phyloP scores from a whole-genome alignment of 2,113 vertebrate species.

The Regulus satrapa region DNA sequence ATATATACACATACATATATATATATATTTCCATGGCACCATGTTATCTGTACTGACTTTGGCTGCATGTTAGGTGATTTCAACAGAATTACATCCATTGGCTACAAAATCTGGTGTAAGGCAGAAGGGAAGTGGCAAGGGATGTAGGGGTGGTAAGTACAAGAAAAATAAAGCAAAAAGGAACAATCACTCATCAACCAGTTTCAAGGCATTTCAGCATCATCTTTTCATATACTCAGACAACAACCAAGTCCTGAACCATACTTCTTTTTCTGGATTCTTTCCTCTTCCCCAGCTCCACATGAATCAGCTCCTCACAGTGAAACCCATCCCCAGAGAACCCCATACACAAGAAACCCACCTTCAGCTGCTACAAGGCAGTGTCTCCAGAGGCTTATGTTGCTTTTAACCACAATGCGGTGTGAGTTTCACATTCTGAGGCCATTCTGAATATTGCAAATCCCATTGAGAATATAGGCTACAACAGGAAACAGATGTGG shows the following conservation, averaged over 20 bases:
- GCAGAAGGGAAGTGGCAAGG: neutral
- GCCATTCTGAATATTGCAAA: constrained; percentile 77
- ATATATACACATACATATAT: neutral
- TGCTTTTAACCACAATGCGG: constrained; percentile 73
- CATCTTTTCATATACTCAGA: neutral
- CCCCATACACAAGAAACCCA: neutral
- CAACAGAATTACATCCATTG: neutral
- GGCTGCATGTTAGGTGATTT: neutral
- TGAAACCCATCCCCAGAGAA: neutral
- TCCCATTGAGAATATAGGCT: constrained; percentile 74
- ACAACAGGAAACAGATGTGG: constrained; percentile 82
- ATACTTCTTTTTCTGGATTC: neutral
- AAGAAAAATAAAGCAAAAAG: neutral
- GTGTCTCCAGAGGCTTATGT: constrained; percentile 67
- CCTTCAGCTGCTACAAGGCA: constrained; percentile 52
- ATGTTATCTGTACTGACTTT: neutral
- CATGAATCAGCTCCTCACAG: constrained; percentile 19
- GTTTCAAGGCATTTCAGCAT: neutral
- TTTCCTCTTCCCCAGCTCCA: neutral
- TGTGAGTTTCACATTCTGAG: constrained; percentile 76
- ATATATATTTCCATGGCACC: neutral
- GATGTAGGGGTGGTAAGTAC: neutral
- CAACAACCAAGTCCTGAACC: neutral
- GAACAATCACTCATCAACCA: neutral
- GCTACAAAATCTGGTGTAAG: neutral